Evolutionary conservation across 2,888 invertebrate genomes (phyloP).

Genomic region (Pseudococcus viburni): DNA sequence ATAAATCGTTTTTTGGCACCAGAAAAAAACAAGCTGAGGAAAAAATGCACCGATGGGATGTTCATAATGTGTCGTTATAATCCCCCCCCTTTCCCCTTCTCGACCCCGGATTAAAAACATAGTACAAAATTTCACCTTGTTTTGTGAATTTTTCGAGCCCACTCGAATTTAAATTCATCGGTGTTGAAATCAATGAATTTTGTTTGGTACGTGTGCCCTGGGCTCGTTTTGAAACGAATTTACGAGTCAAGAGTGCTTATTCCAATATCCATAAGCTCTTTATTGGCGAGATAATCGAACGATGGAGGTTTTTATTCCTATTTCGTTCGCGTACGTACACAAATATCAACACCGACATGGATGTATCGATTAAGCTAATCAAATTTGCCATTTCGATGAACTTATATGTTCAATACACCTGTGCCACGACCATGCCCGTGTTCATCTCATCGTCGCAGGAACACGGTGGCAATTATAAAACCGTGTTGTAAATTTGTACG

Average conservation of each 20-base stretch:
- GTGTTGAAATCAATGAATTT: too few species aligned
- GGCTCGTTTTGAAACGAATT: not conserved
- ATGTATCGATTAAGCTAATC: slow-evolving; percentile 23
- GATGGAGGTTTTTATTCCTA: slow-evolving; percentile 8
- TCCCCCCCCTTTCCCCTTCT: too few species aligned
- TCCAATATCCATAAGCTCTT: not conserved
- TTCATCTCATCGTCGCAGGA: not conserved
- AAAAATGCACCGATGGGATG: not conserved
- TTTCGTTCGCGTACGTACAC: not conserved
- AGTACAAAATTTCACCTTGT: too few species aligned
- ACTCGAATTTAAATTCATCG: too few species aligned
- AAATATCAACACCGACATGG: not conserved
- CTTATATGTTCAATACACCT: slow-evolving; percentile 6
- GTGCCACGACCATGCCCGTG: not conserved
- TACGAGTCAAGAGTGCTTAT: slow-evolving; percentile 7
- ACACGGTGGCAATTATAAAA: not conserved
- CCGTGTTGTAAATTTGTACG: slow-evolving; percentile 13
- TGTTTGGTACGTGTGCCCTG: not conserved
- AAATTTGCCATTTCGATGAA: slow-evolving; percentile 18
- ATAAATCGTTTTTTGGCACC: slow-evolving; percentile 50
- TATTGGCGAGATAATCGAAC: not conserved
- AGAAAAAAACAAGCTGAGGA: not conserved
- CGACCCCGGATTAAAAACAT: too few species aligned
- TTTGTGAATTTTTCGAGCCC: too few species aligned
- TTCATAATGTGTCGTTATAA: too few species aligned